Conservation (phyloP, 2,888 invertebrate genomes). For the Hermaeophaga mercurialis region DNA sequence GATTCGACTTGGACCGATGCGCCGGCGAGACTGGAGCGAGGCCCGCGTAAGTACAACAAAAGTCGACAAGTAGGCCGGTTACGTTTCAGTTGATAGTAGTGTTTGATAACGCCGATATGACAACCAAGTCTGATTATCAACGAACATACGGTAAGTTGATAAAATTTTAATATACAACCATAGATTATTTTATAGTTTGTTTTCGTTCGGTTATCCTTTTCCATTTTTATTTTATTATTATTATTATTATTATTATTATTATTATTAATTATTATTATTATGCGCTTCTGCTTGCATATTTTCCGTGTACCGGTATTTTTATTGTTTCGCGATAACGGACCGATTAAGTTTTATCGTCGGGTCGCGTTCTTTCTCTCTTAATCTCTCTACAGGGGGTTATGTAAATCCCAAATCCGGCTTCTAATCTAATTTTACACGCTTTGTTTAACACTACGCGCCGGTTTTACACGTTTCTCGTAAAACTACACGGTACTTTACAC, state of each 20-base stretch:
- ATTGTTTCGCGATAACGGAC: conserved; percentile 17
- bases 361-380: too few species aligned
- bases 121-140: conserved; percentile 56
- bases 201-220: conserved; percentile 31
- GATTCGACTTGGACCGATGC: too few species aligned
- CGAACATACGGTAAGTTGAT: conserved; percentile 56
- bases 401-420: too few species aligned
- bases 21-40: conserved; percentile 28
- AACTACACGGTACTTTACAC: too few species aligned
- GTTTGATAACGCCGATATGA: conserved; percentile 55
- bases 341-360: too few species aligned
- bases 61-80: conserved; percentile 27
- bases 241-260: too few species aligned
- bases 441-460: too few species aligned
- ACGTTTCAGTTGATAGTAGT: conserved; percentile 49
- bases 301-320: conserved; percentile 14
- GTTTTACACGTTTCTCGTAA: too few species aligned
- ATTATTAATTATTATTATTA: too few species aligned
- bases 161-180: conserved; percentile 54
- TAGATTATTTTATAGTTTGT: conserved; percentile 53
- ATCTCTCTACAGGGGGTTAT: too few species aligned
- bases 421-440: too few species aligned
- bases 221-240: conserved; percentile 5
- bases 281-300: conserved; percentile 7
- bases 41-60: conserved; percentile 5